phyloP scores from a whole-genome alignment of 1,140 invertebrate genomes.

The Lepeophtheirus salmonis region DNA sequence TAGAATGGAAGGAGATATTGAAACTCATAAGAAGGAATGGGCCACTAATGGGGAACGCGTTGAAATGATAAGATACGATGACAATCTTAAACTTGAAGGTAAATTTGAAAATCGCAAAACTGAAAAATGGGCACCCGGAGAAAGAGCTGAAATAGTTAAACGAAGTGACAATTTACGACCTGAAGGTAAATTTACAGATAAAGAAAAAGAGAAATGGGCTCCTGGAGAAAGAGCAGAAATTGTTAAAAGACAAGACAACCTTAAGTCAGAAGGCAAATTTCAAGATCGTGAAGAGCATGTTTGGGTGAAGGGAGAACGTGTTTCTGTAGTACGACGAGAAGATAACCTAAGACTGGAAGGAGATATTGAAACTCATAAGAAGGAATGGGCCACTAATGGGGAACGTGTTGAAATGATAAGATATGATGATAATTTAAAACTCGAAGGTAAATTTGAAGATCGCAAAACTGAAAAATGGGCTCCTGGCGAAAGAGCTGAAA shows the following conservation, averaged over 20 bases:
- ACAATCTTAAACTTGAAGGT: conserved; percentile 24
- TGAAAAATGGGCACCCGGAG: conserved; percentile 23
- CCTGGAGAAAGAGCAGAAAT: conserved; percentile 8
- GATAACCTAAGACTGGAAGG: conserved; percentile 26
- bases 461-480: conserved; percentile 28
- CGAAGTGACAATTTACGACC: conserved; percentile 36
- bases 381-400: conserved; percentile 20
- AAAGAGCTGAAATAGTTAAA: conserved; percentile 30
- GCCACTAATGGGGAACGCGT: conserved; percentile 20
- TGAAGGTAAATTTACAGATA: conserved; percentile 33
- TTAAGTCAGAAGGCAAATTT: conserved; percentile 23
- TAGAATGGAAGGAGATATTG: conserved; percentile 35
- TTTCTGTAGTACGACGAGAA: conserved; percentile 28
- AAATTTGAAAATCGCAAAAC: conserved; percentile 18
- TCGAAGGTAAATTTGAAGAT: conserved; percentile 30
- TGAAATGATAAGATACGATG: conserved; percentile 20
- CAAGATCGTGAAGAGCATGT: conserved; percentile 22
- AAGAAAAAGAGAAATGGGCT: background rate
- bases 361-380: conserved; percentile 27
- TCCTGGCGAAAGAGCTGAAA: conserved; percentile 25
- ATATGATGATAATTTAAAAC: conserved; percentile 21
- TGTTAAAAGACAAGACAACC: conserved; percentile 19
- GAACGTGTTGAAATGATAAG: conserved; percentile 14
- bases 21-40: conserved; percentile 16
- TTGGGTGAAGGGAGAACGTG: conserved; percentile 26